phyloP scores from a whole-genome alignment of 1,140 invertebrate genomes.

The Solenopsis invicta region DNA sequence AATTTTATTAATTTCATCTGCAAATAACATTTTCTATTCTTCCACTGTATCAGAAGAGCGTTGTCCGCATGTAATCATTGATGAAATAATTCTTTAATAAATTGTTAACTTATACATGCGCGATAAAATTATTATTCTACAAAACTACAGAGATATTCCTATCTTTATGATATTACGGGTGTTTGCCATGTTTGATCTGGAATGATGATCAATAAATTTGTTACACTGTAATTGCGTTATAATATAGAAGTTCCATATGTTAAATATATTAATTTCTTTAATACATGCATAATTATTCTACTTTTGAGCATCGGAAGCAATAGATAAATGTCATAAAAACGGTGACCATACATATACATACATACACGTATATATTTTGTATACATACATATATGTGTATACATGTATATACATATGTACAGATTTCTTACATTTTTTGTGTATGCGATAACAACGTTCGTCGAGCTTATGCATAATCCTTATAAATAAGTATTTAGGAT shows the following conservation, averaged over 20 bases:
- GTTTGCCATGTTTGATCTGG: not conserved
- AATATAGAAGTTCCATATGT: constrained; percentile 26
- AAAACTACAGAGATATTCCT: constrained; percentile 6
- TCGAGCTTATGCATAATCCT: constrained; percentile 56
- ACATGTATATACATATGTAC: not conserved
- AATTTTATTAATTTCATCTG: constrained; percentile 4
- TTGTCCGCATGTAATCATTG: constrained; percentile 10
- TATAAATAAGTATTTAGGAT: constrained; percentile 60
- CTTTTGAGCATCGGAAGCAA: constrained; percentile 74
- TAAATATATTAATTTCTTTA: constrained; percentile 53
- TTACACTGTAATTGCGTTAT: not conserved
- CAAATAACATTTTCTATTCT: constrained; percentile 29
- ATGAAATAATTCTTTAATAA: not conserved
- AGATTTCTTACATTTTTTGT: constrained; percentile 5
- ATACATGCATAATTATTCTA: constrained; percentile 68
- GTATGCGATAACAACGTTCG: constrained; percentile 47
- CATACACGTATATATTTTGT: not conserved
- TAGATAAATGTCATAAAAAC: constrained; percentile 71
- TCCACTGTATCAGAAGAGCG: not conserved
- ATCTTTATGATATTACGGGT: not conserved
- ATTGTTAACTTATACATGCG: not conserved
- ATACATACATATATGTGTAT: not conserved
- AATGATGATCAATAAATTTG: constrained; percentile 37
- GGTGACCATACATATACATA: constrained; percentile 27
- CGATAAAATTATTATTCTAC: constrained; percentile 8